Conservation (phyloP, 2,113 vertebrate genomes). For the Nibea coibor region DNA sequence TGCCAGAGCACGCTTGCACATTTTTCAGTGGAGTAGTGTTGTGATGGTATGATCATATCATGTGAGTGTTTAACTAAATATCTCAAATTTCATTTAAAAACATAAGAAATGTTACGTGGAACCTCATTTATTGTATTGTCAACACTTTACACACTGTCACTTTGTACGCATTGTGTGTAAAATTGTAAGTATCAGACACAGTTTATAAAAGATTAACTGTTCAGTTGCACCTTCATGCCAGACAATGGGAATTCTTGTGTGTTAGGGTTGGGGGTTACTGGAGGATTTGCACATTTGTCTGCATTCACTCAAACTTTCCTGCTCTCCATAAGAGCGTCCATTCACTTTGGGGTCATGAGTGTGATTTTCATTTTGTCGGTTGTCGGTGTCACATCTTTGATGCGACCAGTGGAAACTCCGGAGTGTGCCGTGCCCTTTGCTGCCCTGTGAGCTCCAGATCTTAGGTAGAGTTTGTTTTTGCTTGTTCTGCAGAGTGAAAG, state of each 20-base stretch:
- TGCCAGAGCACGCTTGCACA: too few species aligned
- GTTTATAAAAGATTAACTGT: too few species aligned
- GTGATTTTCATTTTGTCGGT: slow-evolving; percentile 25
- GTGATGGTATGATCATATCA: neutral
- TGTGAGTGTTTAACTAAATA: neutral
- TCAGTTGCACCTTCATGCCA: neutral
- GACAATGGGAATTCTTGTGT: neutral
- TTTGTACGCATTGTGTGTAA: neutral
- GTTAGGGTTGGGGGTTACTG: neutral
- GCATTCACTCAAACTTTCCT: slow-evolving; percentile 36
- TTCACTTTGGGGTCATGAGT: slow-evolving; percentile 39
- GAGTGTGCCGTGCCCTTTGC: slow-evolving; percentile 61
- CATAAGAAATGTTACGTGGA: neutral
- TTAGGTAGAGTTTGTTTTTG: slow-evolving; percentile 71
- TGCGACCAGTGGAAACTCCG: slow-evolving; percentile 60
- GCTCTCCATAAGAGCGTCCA: neutral
- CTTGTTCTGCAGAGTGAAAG: slow-evolving; percentile 72
- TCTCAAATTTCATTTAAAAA: too few species aligned
- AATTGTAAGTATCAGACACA: too few species aligned
- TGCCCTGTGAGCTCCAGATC: slow-evolving; percentile 45
- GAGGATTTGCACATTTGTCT: slow-evolving; percentile 21
- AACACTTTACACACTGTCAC: neutral
- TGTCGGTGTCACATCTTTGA: slow-evolving; percentile 42
- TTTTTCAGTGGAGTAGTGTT: neutral
- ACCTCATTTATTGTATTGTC: neutral